A percentile compares a stretch with the other conserved stretches of the same genome.
phyloP scores from a whole-genome alignment of 2,113 vertebrate species.

The Helogale parvula region DNA sequence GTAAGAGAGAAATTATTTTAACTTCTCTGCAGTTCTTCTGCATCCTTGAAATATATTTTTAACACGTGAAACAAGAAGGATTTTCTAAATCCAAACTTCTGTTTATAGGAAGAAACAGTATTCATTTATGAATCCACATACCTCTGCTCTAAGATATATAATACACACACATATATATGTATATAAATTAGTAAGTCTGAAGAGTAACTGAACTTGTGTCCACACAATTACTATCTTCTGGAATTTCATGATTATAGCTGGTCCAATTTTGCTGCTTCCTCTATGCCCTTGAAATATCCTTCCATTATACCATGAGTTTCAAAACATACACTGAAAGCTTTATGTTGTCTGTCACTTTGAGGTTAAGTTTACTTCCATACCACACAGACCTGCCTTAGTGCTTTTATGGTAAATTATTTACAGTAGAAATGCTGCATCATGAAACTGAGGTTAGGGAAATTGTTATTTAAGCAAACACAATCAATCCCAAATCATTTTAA shows the following conservation, averaged over 20 bases:
- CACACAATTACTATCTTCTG: neutral
- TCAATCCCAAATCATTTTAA: slow-evolving; percentile 48
- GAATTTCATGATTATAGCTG: neutral
- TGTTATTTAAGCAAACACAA: slow-evolving; percentile 77
- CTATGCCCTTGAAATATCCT: neutral
- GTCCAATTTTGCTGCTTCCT: neutral
- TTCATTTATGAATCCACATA: neutral
- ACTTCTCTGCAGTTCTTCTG: slow-evolving; percentile 58
- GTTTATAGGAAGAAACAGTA: neutral
- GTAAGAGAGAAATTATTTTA: slow-evolving; percentile 59
- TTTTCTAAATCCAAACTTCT: slow-evolving; percentile 52
- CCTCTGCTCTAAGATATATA: neutral
- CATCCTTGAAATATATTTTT: slow-evolving; percentile 26
- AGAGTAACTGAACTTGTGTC: neutral
- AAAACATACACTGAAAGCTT: neutral
- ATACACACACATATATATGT: too few species aligned
- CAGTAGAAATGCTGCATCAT: slow-evolving; percentile 64
- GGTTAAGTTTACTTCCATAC: slow-evolving; percentile 41
- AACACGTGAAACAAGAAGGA: slow-evolving; percentile 55
- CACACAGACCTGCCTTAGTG: slow-evolving; percentile 57
- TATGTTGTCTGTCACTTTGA: slow-evolving; percentile 45
- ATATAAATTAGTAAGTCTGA: neutral
- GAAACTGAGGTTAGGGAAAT: slow-evolving; percentile 56
- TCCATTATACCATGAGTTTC: neutral
- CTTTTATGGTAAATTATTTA: slow-evolving; percentile 77